Evolutionary conservation across 2,113 vertebrate genomes (phyloP).

Genomic region (Chrysochloris asiatica): DNA sequence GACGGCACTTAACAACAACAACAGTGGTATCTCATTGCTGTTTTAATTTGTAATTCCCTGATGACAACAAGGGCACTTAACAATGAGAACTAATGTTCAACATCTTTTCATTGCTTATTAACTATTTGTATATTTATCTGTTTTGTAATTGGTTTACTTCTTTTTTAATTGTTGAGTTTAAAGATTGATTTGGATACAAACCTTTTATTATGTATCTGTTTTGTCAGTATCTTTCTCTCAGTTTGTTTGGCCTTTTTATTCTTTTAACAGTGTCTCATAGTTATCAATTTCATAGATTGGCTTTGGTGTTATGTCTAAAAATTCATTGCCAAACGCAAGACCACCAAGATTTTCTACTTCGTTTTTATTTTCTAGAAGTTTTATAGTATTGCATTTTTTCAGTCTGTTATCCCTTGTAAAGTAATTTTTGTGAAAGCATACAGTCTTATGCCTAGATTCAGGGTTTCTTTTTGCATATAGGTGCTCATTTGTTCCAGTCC

Average conservation of each 20-base stretch:
- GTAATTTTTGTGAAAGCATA: not conserved
- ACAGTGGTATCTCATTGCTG: not conserved
- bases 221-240: constrained; percentile 15
- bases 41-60: constrained; percentile 9
- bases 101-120: not conserved
- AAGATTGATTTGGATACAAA: not conserved
- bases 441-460: not conserved
- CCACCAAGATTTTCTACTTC: not conserved
- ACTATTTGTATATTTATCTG: not conserved
- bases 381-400: not conserved
- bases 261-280: not conserved
- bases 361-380: not conserved
- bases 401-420: not conserved
- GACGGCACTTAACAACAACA: too few species aligned
- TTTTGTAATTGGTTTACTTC: not conserved
- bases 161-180: constrained; percentile 43
- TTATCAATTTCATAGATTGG: not conserved
- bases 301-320: constrained; percentile 13
- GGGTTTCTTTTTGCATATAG: not conserved
- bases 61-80: too few species aligned
- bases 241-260: constrained; percentile 35
- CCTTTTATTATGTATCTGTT: not conserved
- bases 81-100: not conserved
- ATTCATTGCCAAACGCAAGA: not conserved
- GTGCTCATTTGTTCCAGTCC: not conserved